Evolutionary conservation across 2,797 vertebrate genomes (phyloP).

Genomic region (Coregonus ussuriensis): DNA sequence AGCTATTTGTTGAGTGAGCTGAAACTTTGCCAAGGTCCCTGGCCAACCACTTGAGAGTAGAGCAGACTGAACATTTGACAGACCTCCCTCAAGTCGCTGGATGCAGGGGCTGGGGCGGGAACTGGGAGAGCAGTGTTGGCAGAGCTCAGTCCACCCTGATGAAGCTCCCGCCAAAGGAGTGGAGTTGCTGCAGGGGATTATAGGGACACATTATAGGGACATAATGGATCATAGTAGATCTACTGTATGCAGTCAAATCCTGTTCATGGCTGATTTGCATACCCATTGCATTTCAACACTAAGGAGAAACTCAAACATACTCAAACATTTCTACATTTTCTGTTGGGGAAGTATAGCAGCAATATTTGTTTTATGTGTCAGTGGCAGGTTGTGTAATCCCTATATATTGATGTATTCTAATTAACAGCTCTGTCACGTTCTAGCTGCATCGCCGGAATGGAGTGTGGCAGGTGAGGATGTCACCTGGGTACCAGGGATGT

Average conservation of each 20-base stretch:
- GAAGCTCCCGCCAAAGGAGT: too few species aligned
- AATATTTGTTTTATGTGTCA: slow-evolving; percentile 37
- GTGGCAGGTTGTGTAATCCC: slow-evolving; percentile 26
- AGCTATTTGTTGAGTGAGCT: too few species aligned
- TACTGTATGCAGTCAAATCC: background rate
- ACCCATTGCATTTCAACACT: background rate
- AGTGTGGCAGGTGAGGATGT: slow-evolving; percentile 42
- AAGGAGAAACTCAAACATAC: background rate
- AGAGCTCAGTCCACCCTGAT: too few species aligned
- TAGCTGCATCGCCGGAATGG: slow-evolving; percentile 12
- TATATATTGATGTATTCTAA: slow-evolving; percentile 31
- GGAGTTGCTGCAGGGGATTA: too few species aligned
- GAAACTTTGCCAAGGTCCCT: too few species aligned
- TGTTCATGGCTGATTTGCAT: background rate
- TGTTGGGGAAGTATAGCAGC: slow-evolving; percentile 7
- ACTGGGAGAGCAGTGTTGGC: too few species aligned
- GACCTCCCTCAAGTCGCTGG: too few species aligned
- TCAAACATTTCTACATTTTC: slow-evolving; percentile 7
- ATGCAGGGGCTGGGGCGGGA: too few species aligned
- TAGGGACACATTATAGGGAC: too few species aligned
- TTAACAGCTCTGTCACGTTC: slow-evolving; percentile 40
- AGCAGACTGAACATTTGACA: too few species aligned
- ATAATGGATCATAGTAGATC: too few species aligned
- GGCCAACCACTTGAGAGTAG: too few species aligned
- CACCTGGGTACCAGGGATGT: slow-evolving; percentile 14